Base-by-base conservation (phyloP, 2,888 invertebrate genomes). In the Pegoplata infirma region DNA sequence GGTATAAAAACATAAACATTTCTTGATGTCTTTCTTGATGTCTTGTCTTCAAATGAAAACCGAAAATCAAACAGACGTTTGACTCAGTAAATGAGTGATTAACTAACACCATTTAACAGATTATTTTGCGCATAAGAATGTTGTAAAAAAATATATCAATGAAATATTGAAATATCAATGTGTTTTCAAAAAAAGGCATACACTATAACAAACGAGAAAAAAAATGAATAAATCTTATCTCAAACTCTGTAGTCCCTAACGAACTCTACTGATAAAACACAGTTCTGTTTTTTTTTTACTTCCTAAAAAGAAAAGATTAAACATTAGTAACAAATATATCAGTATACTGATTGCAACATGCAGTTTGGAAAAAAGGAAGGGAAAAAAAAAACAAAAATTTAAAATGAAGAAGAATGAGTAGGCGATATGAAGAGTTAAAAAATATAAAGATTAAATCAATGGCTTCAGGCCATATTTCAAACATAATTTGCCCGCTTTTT, bases 121-220 rank as follows among this genome's bases (percentile, higher is more conserved):
- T 68, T 72, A 72, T 79, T 79, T 79, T 61, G 71, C 67, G 75
- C 63, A 67, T 63, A 53, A 58, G 66, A 58, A 59, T 64, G 10
- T 36, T 49, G 36, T 23, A 61, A 28, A 23, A 51, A 68, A 53
- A 53, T 53, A 36, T 28, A 61, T 71, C 59, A 76, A 76, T 76
- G 47, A 72, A 68, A 75, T n/a, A 46, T 55, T 10, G 40, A 25
- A 23, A 63, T 23, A 19, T 4, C 28, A 58, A n/a, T 21, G 40
- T 19, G 40, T 40, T 36, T 32, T 21, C 8, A 5, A 21, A 51
- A 51, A 51, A 23, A 14, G 19, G 19, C 17, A 19, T 12, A 12
- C n/a, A n/a, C 21, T 12, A 16, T 12, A 49, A 23, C 7, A 51
- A 51, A 51, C 5, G 1, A 8, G 16, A 46, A 32, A 51, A 19